Base-by-base conservation (phyloP, 2,797 vertebrate genomes). In the Halcyon badia region DNA sequence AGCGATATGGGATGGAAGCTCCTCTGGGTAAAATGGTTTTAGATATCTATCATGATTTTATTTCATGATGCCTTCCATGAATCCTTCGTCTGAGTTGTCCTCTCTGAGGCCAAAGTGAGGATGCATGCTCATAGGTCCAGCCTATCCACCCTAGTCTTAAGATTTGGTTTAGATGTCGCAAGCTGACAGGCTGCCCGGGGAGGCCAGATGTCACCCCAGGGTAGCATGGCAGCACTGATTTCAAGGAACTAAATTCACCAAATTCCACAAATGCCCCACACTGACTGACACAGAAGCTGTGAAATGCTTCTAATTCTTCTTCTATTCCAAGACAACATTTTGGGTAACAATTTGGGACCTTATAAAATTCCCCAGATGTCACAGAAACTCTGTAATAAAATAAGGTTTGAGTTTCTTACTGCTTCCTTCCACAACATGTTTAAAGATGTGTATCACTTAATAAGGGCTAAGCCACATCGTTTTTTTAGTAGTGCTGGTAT, bases 321-420 rank as follows among this genome's bases (percentile, higher is more conserved):
- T 65, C 72, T 66, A 12, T 83, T 86, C 44, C 57, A 78, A 57
- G 24, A 33, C 57, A 8, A 65, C 71, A 48, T 46, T 79, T 20
- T 46, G 30, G 66, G 77, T 44, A 78, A 89, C 22, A 80, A 76
- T 9, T 39, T 39, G 6, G 24, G n/a, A 70, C 35, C 42, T 82
- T 66, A 48, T 33, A 76, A 69, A 84, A 87, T 46, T 79, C 33
- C 24, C 20, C 35, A 89, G 64, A 66, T 82, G 44, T 33, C 62
- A 87, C 19, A 44, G 52, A 79, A 89, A 73, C 33, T 15, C 17
- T n/a, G 76, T 33, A 69, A 90, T 60, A 91, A 95, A 86, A 70
- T 14, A 65, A 0, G 2, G 31, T 49, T 65, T 18, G 72, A 11
- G 16, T 35, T 86, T 92, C 76, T 56, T 62, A 81, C 12, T 76